phyloP scores from a whole-genome alignment of 2,888 invertebrate species.

The Eupithecia vulgata region DNA sequence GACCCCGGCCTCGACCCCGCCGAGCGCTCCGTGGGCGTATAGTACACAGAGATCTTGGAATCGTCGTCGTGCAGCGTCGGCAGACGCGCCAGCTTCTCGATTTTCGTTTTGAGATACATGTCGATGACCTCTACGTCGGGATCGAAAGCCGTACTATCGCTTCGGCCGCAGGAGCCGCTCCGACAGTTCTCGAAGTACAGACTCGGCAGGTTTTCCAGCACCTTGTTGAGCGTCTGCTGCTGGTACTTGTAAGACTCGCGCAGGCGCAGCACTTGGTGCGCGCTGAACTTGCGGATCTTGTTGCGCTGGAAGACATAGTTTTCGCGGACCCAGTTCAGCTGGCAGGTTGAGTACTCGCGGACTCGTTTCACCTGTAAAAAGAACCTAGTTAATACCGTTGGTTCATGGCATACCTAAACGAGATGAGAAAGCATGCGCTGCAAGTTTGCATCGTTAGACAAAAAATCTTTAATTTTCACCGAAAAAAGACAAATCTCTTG shows the following conservation, averaged over 20 bases:
- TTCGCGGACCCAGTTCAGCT: conserved; percentile 96
- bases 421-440: not conserved
- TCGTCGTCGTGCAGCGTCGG: conserved; percentile 85
- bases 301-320: conserved; percentile 98
- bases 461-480: not conserved
- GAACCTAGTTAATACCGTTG: conserved; percentile 16
- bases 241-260: conserved; percentile 98
- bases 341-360: conserved; percentile 95
- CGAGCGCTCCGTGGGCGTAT: conserved; percentile 91
- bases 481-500: not conserved
- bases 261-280: conserved; percentile 93
- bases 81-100: conserved; percentile 84
- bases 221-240: conserved; percentile 96
- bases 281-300: conserved; percentile 96
- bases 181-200: conserved; percentile 97
- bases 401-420: conserved; percentile 8
- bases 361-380: conserved; percentile 91
- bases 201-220: conserved; percentile 95
- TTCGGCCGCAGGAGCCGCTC: conserved; percentile 90
- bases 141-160: conserved; percentile 90
- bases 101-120: conserved; percentile 87
- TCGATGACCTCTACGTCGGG: conserved; percentile 86
- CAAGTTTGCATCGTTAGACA: not conserved
- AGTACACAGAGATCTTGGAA: conserved; percentile 90
- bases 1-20: conserved; percentile 65